phyloP scores from a whole-genome alignment of 2,797 vertebrate genomes.

The Pelobates cultripes region DNA sequence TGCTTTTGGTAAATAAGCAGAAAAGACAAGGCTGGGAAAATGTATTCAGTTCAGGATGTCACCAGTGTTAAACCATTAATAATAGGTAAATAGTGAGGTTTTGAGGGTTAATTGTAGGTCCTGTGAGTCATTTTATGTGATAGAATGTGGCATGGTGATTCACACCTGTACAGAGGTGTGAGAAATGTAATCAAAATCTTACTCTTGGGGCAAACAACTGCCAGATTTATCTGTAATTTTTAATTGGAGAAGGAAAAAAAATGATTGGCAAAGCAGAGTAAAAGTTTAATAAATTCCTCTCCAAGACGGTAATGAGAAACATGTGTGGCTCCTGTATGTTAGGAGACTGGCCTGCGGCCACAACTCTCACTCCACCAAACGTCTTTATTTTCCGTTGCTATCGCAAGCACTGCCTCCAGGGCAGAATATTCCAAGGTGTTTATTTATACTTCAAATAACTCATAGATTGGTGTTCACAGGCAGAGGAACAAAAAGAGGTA shows the following conservation, averaged over 20 bases:
- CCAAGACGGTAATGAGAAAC: constrained; percentile 30
- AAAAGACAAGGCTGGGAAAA: no score
- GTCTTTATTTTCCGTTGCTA: constrained; percentile 19
- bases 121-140: no score
- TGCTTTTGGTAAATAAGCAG: no score
- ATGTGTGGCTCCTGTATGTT: constrained; percentile 36
- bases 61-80: no score
- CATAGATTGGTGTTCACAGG: constrained; percentile 17
- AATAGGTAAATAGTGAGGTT: no score
- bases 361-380: not conserved
- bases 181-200: constrained; percentile 4
- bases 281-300: constrained; percentile 13
- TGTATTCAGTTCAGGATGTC: no score
- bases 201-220: not conserved
- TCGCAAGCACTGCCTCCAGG: constrained; percentile 14
- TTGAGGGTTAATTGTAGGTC: no score
- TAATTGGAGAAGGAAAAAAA: constrained; percentile 19
- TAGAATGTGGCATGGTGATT: no score
- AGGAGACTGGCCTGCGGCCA: not conserved
- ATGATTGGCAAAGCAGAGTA: not conserved
- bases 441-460: constrained; percentile 39
- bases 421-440: constrained; percentile 10
- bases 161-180: not conserved
- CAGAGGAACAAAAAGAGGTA: not conserved
- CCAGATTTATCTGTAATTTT: constrained; percentile 25